Percentiles rank a stretch among this genome's conserved stretches.
phyloP scores from a whole-genome alignment of 1,140 invertebrate species.

The Bombus polaris region DNA sequence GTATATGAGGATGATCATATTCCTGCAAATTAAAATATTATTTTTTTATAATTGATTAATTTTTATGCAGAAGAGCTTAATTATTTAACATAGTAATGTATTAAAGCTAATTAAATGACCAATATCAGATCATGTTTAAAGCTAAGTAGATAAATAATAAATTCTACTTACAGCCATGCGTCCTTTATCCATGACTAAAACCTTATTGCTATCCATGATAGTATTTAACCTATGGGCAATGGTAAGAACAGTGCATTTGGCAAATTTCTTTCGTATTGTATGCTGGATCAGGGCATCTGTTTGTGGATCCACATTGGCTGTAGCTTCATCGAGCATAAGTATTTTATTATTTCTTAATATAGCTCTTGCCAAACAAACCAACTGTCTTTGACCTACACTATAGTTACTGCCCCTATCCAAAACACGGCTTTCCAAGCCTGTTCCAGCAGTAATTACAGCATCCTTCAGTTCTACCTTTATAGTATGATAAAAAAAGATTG shows the following conservation, averaged over 20 bases:
- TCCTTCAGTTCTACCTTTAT: constrained; percentile 82
- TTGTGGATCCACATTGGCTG: constrained; percentile 89
- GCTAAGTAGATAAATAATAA: not conserved
- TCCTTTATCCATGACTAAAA: constrained; percentile 86
- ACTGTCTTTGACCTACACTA: constrained; percentile 88
- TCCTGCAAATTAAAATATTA: constrained; percentile 80
- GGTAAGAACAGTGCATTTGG: constrained; percentile 85
- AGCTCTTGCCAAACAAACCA: constrained; percentile 88
- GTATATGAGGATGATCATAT: constrained; percentile 85
- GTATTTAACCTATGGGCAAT: constrained; percentile 86
- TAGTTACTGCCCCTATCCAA: constrained; percentile 87
- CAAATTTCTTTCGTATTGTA: constrained; percentile 82
- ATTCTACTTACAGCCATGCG: constrained; percentile 77
- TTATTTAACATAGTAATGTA: not conserved
- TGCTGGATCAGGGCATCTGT: constrained; percentile 82
- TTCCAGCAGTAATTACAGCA: constrained; percentile 67
- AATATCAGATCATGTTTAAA: not conserved
- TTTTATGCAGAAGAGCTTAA: not conserved
- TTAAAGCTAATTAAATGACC: not conserved
- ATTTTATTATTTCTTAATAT: constrained; percentile 87
- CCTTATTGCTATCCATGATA: constrained; percentile 84
- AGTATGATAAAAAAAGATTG: not conserved
- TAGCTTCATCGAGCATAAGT: constrained; percentile 90
- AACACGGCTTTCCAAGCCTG: constrained; percentile 83
- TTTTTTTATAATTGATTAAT: not conserved